Evolutionary conservation across 2,113 vertebrate species (phyloP), one percentile per base, ranked within the genome.

Genomic region (Halcyon malimbica): DNA sequence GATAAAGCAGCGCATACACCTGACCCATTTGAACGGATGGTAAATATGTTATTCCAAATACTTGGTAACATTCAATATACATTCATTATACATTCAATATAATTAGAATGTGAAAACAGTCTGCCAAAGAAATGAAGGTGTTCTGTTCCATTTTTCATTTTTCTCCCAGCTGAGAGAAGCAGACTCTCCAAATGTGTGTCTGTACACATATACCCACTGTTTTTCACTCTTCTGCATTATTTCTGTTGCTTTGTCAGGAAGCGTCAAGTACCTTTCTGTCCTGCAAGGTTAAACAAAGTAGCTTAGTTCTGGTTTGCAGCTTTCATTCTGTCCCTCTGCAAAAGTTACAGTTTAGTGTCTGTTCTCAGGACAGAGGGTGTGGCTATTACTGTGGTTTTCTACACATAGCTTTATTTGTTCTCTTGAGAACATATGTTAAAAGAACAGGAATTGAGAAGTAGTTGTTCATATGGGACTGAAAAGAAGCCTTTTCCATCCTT

Each of bases 21-120:
- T 20, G 98, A 98, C 69, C 97, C 98, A 1, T 98, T 98, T 84
- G 98, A 99, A 69, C 98, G 99, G 33, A 99, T 99, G 99, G 99
- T 99, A 98, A 98, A 87, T 6, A 7, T 6, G 9, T 75, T 7
- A 5, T n/a, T 54, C 39, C 74, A 68, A 41, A 33, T 8, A 11
- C 56, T 70, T 26, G 14, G 29, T 17, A 31, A 14, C 13, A 29
- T 8, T 28, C 37, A 23, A 0, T 13, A 5, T 44, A 26, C 35
- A 35, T 35, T 35, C 35, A 35, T 35, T 35, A 35, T 35, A 14
- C 13, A 29, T 8, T 28, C 37, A 23, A 0, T 13, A 5, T 44
- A 26, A 51, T 60, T 28, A 37, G 44, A 67, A 28, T 54, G 37
- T 6, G 13, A 83, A 83, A 91, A 19, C 26, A 81, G 0, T 41